Conservation (phyloP, 2,888 invertebrate species). For the Hymenopus coronatus region DNA sequence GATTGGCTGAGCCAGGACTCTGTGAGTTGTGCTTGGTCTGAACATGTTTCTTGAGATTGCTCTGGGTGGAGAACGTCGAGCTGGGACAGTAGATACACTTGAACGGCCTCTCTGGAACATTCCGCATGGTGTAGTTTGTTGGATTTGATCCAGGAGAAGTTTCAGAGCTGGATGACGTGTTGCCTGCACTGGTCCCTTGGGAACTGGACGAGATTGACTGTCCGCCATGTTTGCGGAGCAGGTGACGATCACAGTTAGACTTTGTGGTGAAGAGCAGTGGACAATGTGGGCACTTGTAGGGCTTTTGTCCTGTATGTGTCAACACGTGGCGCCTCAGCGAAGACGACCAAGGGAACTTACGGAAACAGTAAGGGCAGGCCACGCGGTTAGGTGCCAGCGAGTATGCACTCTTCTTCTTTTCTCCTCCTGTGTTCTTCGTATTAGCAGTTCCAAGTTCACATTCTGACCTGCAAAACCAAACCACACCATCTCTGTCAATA, state of each 20-base stretch:
- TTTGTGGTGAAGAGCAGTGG: conserved; percentile 93
- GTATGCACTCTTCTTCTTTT: conserved; percentile 90
- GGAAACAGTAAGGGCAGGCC: conserved; percentile 87
- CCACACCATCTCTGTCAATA: no score
- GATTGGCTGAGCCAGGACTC: conserved; percentile 12
- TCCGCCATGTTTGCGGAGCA: conserved; percentile 78
- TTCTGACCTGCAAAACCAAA: conserved; percentile 58
- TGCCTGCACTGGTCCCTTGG: not conserved
- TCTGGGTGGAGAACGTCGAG: conserved; percentile 76
- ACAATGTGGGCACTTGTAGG: conserved; percentile 92
- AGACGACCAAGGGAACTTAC: conserved; percentile 96
- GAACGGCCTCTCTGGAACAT: conserved; percentile 73
- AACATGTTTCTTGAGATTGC: conserved; percentile 76
- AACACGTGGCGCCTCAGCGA: conserved; percentile 91
- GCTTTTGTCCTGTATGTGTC: conserved; percentile 94
- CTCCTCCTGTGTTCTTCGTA: conserved; percentile 40
- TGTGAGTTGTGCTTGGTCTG: conserved; percentile 61
- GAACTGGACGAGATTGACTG: conserved; percentile 1
- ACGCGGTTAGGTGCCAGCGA: conserved; percentile 93
- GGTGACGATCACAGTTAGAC: conserved; percentile 93
- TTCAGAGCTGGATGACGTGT: conserved; percentile 43
- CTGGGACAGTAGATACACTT: conserved; percentile 79
- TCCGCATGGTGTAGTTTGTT: conserved; percentile 54
- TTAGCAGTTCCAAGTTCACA: conserved; percentile 48
- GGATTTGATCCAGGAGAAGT: conserved; percentile 43